A percentile compares a stretch with the other conserved stretches of the same genome.
Evolutionary conservation across 1,140 invertebrate genomes (phyloP).

Genomic region (Heliconius hermathena): DNA sequence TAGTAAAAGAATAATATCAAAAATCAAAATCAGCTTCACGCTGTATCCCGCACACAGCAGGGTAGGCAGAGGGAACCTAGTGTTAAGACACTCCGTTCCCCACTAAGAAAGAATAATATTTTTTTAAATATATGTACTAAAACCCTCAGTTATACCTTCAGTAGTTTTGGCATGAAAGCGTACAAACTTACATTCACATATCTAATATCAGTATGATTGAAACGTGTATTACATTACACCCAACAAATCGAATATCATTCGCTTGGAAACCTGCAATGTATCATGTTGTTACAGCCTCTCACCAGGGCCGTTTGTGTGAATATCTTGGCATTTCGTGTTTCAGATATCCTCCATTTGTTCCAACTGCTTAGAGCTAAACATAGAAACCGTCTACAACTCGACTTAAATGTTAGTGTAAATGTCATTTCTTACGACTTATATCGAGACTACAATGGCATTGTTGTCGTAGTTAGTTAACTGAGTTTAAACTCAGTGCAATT

Average conservation of each 20-base stretch:
- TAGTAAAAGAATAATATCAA: no score
- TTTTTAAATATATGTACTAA: no score
- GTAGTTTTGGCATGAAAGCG: no score
- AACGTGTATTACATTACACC: neutral
- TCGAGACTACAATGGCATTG: neutral
- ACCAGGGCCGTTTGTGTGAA: neutral
- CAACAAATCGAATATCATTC: neutral
- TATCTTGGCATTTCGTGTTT: slow-evolving; percentile 10
- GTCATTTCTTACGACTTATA: neutral
- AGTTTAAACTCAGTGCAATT: neutral
- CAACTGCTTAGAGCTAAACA: neutral
- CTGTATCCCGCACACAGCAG: no score
- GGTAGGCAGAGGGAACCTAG: no score
- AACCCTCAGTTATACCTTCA: no score
- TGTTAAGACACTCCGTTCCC: no score
- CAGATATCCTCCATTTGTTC: neutral
- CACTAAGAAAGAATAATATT: no score
- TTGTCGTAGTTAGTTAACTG: neutral
- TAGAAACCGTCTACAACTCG: slow-evolving; percentile 2
- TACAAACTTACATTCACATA: no score
- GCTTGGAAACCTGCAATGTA: neutral
- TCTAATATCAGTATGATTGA: neutral
- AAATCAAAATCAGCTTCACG: no score
- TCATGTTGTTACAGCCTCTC: neutral
- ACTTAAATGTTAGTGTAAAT: slow-evolving; percentile 9